Evolutionary conservation across 1,140 invertebrate genomes (phyloP).

Genomic region (Camponotus floridanus): DNA sequence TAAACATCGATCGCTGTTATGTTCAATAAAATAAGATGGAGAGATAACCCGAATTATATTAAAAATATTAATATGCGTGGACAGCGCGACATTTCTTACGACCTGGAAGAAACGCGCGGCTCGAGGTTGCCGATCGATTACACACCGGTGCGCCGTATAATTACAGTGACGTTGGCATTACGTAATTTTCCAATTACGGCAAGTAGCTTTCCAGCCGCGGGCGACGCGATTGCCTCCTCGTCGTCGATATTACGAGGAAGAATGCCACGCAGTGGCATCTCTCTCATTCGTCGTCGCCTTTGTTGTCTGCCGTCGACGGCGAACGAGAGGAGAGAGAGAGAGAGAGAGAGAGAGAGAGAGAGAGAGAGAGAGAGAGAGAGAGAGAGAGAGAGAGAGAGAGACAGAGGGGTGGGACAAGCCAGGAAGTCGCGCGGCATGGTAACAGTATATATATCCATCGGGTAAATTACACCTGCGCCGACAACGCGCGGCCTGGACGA

Average conservation of each 20-base stretch:
- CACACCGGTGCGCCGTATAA: slow-evolving; percentile 61
- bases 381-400: background rate
- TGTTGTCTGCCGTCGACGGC: background rate
- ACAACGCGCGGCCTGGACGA: slow-evolving; percentile 36
- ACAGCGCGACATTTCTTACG: slow-evolving; percentile 26
- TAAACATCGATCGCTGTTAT: background rate
- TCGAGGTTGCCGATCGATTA: slow-evolving; percentile 60
- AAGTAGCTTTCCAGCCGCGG: slow-evolving; percentile 51
- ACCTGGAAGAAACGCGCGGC: slow-evolving; percentile 22
- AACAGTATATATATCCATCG: slow-evolving; percentile 55
- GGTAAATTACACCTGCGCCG: slow-evolving; percentile 68
- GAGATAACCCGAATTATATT: background rate
- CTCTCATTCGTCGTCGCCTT: slow-evolving; percentile 25
- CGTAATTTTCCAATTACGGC: slow-evolving; percentile 60
- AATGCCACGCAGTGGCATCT: slow-evolving; percentile 38
- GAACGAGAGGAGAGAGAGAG: background rate
- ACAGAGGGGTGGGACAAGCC: background rate
- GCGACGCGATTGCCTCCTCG: slow-evolving; percentile 32
- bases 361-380: background rate
- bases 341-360: background rate
- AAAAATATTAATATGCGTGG: background rate
- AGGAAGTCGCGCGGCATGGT: slow-evolving; percentile 63
- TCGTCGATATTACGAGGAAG: slow-evolving; percentile 37
- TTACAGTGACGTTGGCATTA: slow-evolving; percentile 49
- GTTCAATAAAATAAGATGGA: slow-evolving; percentile 21